Conservation (phyloP, 2,888 invertebrate genomes). For the Lypha dubia region DNA sequence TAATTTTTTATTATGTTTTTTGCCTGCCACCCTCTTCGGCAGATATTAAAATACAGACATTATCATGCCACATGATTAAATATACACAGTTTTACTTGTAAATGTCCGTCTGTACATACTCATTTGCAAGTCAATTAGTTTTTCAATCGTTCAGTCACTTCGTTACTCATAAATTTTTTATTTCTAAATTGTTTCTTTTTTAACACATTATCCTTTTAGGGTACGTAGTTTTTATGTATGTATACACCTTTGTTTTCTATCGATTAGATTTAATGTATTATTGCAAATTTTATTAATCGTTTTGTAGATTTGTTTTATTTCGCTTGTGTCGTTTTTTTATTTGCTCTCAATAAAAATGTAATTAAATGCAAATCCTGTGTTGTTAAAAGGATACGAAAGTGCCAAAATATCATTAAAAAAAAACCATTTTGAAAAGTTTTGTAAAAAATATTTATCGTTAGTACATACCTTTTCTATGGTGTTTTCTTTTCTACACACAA, state of each 20-base stretch:
- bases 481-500: too few species aligned
- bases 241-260: conserved; percentile 52
- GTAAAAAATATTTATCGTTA: too few species aligned
- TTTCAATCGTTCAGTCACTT: background rate
- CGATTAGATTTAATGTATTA: conserved; percentile 67
- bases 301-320: conserved; percentile 31
- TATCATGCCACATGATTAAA: background rate
- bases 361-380: conserved; percentile 21
- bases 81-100: background rate
- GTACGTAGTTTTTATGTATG: too few species aligned
- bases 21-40: background rate
- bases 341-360: background rate
- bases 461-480: too few species aligned
- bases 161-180: conserved; percentile 19
- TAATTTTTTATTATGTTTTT: conserved; percentile 17
- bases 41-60: conserved; percentile 10
- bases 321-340: background rate
- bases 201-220: conserved; percentile 49
- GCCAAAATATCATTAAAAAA: conserved; percentile 22
- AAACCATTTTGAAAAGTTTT: background rate
- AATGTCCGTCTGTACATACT: background rate
- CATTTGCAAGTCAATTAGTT: background rate
- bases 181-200: conserved; percentile 35
- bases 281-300: conserved; percentile 66
- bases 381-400: background rate